Percentiles rank a stretch among this genome's conserved stretches.
Conservation (phyloP, 2,113 vertebrate species). For the Chaetops frenatus region DNA sequence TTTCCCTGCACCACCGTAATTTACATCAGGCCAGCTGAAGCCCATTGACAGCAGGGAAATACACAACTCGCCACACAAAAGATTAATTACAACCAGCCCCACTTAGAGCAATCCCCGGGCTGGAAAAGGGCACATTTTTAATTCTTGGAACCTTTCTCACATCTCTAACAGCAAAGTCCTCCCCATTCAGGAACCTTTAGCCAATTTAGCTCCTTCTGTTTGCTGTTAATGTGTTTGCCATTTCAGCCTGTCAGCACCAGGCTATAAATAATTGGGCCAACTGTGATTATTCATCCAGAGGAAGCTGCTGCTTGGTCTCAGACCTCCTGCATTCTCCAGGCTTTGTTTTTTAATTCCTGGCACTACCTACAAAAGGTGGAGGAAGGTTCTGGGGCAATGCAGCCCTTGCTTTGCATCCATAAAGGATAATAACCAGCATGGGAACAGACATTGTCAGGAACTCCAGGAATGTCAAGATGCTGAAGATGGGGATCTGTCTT, state of each 20-base stretch:
- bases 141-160: slow-evolving; percentile 33
- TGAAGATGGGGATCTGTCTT: neutral
- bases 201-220: slow-evolving; percentile 53
- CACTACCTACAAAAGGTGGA: neutral
- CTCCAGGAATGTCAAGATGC: neutral
- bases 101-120: neutral
- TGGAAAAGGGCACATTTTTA: slow-evolving; percentile 8
- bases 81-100: slow-evolving; percentile 6
- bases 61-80: neutral
- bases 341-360: neutral
- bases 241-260: neutral
- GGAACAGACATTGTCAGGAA: neutral
- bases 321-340: neutral
- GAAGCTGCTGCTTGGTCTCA: neutral
- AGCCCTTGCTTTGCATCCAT: neutral
- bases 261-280: slow-evolving; percentile 24
- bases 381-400: neutral
- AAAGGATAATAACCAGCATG: neutral
- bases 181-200: neutral
- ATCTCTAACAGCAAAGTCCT: neutral
- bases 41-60: neutral
- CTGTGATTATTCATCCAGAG: slow-evolving; percentile 16
- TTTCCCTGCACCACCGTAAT: neutral
- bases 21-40: neutral
- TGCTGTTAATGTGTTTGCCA: slow-evolving; percentile 21